Conservation (phyloP, 2,113 vertebrate species). For the Callithrix jacchus region DNA sequence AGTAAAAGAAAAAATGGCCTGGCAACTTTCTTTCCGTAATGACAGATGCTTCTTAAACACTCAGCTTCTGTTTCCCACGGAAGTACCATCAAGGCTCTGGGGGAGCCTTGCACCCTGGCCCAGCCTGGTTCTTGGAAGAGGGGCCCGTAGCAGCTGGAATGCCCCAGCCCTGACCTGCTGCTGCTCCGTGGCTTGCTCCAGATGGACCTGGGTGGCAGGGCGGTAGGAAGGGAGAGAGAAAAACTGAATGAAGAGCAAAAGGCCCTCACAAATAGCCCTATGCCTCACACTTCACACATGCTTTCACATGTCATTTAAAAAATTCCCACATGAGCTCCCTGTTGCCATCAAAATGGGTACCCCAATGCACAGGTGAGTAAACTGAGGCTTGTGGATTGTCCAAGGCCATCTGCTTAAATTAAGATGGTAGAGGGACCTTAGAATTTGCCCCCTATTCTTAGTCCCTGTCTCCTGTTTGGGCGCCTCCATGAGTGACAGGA, state of each 20-base stretch:
- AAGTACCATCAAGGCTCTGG: neutral
- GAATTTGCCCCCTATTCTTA: neutral
- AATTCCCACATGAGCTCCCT: neutral
- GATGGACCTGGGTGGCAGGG: neutral
- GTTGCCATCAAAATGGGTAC: neutral
- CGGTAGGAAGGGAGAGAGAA: neutral
- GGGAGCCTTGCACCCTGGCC: neutral
- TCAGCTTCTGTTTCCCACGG: slow-evolving; percentile 67
- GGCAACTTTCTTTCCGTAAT: slow-evolving; percentile 80
- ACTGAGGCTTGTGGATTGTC: neutral
- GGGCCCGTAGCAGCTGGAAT: neutral
- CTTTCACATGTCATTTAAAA: neutral
- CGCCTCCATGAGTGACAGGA: neutral
- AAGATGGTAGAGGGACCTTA: neutral
- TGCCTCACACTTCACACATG: neutral
- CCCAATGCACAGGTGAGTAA: neutral
- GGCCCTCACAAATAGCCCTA: neutral
- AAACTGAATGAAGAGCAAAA: neutral
- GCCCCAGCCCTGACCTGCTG: neutral
- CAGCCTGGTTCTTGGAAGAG: neutral
- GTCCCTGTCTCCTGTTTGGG: neutral
- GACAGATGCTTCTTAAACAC: slow-evolving; percentile 79
- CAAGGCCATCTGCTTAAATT: neutral
- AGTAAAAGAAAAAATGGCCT: slow-evolving; percentile 78
- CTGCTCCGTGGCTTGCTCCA: neutral